Conservation (phyloP, 2,113 vertebrate species). For the Todiramphus chloris region DNA sequence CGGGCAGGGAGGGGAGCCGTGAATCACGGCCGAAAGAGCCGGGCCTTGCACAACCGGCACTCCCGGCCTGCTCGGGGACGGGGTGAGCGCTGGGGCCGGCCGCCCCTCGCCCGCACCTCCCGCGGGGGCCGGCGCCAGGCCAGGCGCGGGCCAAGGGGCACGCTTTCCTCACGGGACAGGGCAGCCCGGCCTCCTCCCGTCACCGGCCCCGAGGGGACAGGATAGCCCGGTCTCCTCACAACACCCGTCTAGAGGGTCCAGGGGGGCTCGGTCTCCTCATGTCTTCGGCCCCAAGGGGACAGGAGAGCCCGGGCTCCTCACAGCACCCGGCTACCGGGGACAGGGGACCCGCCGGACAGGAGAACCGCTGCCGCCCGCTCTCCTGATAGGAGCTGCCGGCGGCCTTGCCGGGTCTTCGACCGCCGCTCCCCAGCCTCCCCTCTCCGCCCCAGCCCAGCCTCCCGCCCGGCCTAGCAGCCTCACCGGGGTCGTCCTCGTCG, state of each 20-base stretch:
- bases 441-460: neutral
- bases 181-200: neutral
- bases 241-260: too few relatives aligned
- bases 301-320: neutral
- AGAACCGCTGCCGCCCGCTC: neutral
- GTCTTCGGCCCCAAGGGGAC: neutral
- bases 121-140: neutral
- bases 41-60: constrained; percentile 14
- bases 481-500: constrained; percentile 96
- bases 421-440: neutral
- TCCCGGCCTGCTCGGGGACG: neutral
- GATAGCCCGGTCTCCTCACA: neutral
- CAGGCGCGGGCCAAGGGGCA: neutral
- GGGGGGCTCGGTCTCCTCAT: neutral
- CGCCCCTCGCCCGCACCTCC: neutral
- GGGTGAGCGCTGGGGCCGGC: neutral
- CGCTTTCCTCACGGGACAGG: neutral
- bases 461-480: neutral
- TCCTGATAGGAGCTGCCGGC: too few relatives aligned
- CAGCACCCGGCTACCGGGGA: neutral
- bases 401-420: too few relatives aligned
- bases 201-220: neutral
- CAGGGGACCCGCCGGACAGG: neutral
- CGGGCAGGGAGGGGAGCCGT: neutral
- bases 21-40: constrained; percentile 2